A percentile compares a stretch with the other conserved stretches of the same genome.
Conservation (phyloP, 2,888 invertebrate genomes). For the Cactoblastis cactorum region DNA sequence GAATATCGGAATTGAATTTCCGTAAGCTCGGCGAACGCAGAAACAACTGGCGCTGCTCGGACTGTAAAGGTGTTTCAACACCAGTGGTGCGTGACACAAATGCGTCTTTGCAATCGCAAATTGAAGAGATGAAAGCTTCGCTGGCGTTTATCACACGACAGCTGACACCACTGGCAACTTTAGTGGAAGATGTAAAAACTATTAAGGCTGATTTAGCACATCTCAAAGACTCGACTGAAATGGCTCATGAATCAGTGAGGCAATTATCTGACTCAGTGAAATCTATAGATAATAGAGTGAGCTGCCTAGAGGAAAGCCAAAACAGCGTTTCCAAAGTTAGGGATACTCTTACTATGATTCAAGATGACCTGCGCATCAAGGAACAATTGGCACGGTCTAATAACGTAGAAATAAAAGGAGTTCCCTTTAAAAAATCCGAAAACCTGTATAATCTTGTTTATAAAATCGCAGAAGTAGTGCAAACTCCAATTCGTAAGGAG, state of each 20-base stretch:
- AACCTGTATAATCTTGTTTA: neutral
- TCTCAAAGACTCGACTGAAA: conserved; percentile 1
- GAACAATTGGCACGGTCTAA: neutral
- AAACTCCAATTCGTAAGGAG: neutral
- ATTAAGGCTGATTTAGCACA: conserved; percentile 4
- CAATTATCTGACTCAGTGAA: neutral
- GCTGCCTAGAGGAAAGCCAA: neutral
- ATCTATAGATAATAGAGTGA: conserved; percentile 5
- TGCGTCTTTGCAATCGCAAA: neutral
- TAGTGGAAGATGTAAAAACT: neutral
- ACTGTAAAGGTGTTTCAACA: conserved; percentile 3
- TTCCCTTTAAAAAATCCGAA: neutral
- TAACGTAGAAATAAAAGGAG: neutral
- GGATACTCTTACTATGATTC: neutral
- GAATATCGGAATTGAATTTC: conserved; percentile 10
- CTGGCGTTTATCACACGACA: neutral
- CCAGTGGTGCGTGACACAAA: neutral
- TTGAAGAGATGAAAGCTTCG: neutral
- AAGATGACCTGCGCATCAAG: neutral
- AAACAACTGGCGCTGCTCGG: conserved; percentile 7
- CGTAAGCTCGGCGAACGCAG: conserved; percentile 13
- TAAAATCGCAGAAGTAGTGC: neutral
- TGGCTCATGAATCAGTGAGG: conserved; percentile 6
- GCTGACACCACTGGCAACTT: too few species aligned
- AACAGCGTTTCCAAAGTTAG: neutral